Conservation (phyloP, 2,797 vertebrate genomes). For the Numenius phaeopus region DNA sequence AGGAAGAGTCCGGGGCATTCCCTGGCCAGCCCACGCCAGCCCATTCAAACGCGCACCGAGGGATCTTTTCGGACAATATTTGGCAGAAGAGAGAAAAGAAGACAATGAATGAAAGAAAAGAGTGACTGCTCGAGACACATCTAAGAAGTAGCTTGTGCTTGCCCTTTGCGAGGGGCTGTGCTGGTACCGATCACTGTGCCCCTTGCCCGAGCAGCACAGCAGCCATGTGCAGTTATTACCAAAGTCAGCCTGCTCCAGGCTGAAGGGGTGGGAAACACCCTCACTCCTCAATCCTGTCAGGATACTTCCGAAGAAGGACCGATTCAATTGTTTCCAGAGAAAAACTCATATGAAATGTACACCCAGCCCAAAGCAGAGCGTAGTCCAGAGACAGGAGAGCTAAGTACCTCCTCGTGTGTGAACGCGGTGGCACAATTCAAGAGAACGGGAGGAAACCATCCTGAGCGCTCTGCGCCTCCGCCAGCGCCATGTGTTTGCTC, state of each 20-base stretch:
- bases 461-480: neutral
- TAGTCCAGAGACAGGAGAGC: neutral
- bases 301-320: neutral
- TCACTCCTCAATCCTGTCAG: neutral
- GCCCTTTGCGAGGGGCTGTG: neutral
- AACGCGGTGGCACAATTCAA: neutral
- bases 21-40: neutral
- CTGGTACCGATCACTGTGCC: accelerated
- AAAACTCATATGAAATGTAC: neutral
- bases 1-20: neutral
- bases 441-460: neutral
- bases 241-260: neutral
- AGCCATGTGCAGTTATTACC: neutral
- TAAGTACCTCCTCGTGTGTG: accelerated
- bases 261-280: neutral
- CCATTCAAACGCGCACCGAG: neutral
- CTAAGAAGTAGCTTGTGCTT: neutral
- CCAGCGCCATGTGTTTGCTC: neutral
- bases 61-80: neutral
- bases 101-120: neutral
- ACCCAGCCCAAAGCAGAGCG: neutral
- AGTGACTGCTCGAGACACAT: neutral
- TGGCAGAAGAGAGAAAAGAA: neutral
- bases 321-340: neutral
- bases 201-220: accelerated